Evolutionary conservation across 2,797 vertebrate genomes (phyloP).

Genomic region (Poecilia gillii): DNA sequence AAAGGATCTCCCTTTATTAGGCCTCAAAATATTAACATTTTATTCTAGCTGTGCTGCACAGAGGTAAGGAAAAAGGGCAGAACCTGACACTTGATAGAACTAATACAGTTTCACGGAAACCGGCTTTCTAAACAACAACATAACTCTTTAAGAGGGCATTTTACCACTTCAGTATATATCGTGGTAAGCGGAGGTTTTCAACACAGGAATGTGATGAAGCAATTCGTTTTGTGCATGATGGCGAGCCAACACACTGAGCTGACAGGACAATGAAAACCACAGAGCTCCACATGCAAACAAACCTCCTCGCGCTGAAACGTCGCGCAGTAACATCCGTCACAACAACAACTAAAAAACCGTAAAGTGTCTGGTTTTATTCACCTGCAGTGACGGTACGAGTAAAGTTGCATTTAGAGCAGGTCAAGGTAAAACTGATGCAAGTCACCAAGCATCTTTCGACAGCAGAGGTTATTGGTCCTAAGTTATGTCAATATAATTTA

Average conservation of each 20-base stretch:
- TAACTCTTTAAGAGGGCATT: constrained; percentile 14
- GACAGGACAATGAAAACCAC: constrained; percentile 1
- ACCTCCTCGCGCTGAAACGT: background rate
- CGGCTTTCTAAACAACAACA: constrained; percentile 17
- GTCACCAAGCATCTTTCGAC: background rate
- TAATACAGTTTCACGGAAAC: background rate
- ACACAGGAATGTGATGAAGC: constrained; percentile 32
- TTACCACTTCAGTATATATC: constrained; percentile 7
- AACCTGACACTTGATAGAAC: background rate
- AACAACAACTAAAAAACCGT: background rate
- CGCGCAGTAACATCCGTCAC: background rate
- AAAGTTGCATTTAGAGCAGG: background rate
- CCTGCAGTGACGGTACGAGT: background rate
- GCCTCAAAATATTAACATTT: constrained; percentile 1
- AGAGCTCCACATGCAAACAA: background rate
- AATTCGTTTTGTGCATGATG: constrained; percentile 4
- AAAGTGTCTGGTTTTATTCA: background rate
- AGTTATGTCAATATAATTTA: no score
- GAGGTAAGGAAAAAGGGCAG: background rate
- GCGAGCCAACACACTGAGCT: no score
- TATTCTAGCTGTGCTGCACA: background rate
- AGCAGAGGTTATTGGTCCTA: background rate
- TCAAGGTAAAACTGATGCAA: background rate
- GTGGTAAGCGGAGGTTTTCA: constrained; percentile 6
- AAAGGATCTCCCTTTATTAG: background rate